Evolutionary conservation across 2,113 vertebrate species (phyloP).

Genomic region (Marcusenius ussheri): DNA sequence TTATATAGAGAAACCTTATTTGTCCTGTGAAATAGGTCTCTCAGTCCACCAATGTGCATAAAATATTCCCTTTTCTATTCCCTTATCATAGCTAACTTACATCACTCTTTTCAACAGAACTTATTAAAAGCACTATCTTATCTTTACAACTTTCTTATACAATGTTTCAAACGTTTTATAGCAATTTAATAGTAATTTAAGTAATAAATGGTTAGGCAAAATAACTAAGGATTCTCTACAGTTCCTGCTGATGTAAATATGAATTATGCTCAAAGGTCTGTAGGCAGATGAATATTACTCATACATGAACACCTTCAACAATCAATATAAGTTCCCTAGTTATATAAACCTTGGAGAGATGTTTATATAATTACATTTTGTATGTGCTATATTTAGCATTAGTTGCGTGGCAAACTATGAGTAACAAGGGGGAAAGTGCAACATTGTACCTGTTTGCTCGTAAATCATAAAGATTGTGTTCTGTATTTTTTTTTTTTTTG

Average conservation of each 20-base stretch:
- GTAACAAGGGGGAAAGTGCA: not conserved
- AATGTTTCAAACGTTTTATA: not conserved
- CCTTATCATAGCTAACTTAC: not conserved
- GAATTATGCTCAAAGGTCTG: not conserved
- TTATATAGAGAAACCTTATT: not conserved
- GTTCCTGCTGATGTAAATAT: not conserved
- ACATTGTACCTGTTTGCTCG: not conserved
- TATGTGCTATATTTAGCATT: not conserved
- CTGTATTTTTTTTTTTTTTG: not conserved
- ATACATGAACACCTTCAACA: constrained; percentile 3
- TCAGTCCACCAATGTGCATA: not conserved
- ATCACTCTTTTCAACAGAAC: not conserved
- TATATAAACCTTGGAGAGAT: constrained; percentile 7
- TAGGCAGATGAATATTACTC: constrained; percentile 8
- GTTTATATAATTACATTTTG: constrained; percentile 9
- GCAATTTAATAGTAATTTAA: not conserved
- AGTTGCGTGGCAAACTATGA: not conserved
- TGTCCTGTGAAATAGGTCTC: not conserved
- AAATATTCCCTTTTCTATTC: not conserved
- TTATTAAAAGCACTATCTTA: not conserved
- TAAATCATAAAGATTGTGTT: not conserved
- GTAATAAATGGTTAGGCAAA: not conserved
- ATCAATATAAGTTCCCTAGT: constrained; percentile 2
- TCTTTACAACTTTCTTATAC: not conserved
- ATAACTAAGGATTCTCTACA: not conserved